Base-by-base conservation (phyloP, 2,797 vertebrate species). In the Anolis apletophallus region DNA sequence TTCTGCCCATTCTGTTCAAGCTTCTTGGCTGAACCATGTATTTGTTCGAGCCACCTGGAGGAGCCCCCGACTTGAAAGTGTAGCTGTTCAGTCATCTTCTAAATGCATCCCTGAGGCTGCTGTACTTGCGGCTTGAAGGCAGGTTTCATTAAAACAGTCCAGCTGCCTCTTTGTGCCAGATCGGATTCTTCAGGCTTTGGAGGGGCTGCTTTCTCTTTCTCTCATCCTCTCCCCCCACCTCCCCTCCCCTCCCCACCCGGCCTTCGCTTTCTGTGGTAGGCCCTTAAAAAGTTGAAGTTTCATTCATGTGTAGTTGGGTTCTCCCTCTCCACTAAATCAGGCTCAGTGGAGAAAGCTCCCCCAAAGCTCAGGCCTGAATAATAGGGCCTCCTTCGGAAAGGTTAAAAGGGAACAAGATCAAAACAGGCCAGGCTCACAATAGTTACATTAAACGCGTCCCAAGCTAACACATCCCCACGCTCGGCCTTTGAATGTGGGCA, bases 101-200 rank as follows among this genome's bases (percentile, higher is more conserved):
- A 94, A 96, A 96, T 92, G 90, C 92, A 94, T 95, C 95, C 93
- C 94, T 84, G 94, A 95, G 94, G 88, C 93, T 95, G 95, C 91
- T 78, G 93, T 92, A 94, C 93, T 96, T 93, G 93, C 92, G 93
- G 95, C 94, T 96, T 93, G 93, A 95, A 95, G 91, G 94, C 94
- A 93, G 94, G 94, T 96, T 96, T 95, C 95, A 96, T 96, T 96
- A 96, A 95, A 96, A 93, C 92, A 93, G 93, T 93, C 86, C 96
- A 96, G 95, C 95, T 96, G 95, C 95, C 92, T 96, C 95, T 96
- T 96, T 96, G 96, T 96, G 92, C 92, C 86, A 91, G 89, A 92
- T 89, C 95, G 94, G 94, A 90, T 95, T 95, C 91, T 95, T 93
- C 81, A 88, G 93, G 94, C 94, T 95, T 94, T 94, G 96, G 96